Percentiles rank a stretch among this genome's conserved stretches.
These are phyloP conservation scores for Upupa epops DNA, from an alignment of 2,113 vertebrate genomes.

Conservation along the genomic window DNA sequence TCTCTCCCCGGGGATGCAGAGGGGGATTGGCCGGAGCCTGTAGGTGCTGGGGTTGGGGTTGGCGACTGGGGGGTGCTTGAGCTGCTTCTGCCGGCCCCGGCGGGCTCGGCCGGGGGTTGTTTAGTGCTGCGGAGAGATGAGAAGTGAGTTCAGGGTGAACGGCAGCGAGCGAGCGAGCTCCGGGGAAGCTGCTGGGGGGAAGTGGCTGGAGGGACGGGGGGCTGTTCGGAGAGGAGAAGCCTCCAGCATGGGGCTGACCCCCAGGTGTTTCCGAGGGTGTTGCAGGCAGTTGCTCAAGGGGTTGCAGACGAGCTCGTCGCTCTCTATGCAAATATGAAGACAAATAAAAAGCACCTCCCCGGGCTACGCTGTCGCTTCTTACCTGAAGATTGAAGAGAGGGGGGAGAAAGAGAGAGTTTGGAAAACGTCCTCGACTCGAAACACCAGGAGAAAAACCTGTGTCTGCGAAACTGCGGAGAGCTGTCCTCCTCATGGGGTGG, in stretches of 20 bases:
- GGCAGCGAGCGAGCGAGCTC: not conserved
- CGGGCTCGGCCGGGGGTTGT: not conserved
- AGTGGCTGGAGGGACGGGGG: not conserved
- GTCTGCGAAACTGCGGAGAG: rapidly evolving
- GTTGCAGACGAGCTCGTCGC: not conserved
- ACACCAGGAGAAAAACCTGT: not conserved
- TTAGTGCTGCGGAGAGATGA: not conserved
- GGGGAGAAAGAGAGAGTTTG: rapidly evolving
- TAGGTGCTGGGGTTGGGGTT: too few relatives aligned
- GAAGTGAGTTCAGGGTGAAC: rapidly evolving
- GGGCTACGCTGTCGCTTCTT: not conserved
- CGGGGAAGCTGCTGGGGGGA: not conserved
- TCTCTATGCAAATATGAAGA: not conserved
- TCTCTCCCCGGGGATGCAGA: too few relatives aligned
- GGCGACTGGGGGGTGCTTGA: not conserved
- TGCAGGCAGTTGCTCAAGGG: not conserved
- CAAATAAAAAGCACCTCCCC: constrained; percentile 19
- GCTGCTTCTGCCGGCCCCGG: rapidly evolving
- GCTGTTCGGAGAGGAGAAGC: not conserved
- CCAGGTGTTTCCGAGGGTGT: not conserved
- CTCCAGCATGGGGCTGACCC: not conserved
- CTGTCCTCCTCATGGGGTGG: not conserved
- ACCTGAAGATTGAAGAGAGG: not conserved
- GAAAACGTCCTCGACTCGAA: not conserved
- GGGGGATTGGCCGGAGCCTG: too few relatives aligned